A percentile compares a stretch with the other conserved stretches of the same genome.
phyloP scores from a whole-genome alignment of 2,888 invertebrate genomes.

The Horisme vitalbata region DNA sequence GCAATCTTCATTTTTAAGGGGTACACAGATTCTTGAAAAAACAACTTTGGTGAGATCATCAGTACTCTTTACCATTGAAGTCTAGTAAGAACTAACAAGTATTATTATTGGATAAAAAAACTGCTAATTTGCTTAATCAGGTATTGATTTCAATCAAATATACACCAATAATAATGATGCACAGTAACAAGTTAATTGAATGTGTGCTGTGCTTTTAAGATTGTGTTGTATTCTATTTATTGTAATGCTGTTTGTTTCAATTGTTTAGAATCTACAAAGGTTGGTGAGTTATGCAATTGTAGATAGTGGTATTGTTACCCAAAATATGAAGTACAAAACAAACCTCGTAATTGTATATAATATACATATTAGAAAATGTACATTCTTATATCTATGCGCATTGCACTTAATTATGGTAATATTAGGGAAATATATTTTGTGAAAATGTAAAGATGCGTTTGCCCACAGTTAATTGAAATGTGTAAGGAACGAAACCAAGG shows the following conservation, averaged over 20 bases:
- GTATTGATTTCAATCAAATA: slow-evolving; percentile 5
- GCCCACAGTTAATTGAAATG: slow-evolving; percentile 13
- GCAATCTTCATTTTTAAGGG: too few species aligned
- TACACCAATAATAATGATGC: slow-evolving; percentile 1
- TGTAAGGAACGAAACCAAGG: slow-evolving; percentile 12
- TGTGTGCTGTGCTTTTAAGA: slow-evolving; percentile 1
- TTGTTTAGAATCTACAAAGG: slow-evolving; percentile 24
- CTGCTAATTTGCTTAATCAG: slow-evolving; percentile 8
- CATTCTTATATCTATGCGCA: slow-evolving; percentile 34
- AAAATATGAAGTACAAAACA: slow-evolving; percentile 47
- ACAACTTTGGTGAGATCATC: background rate
- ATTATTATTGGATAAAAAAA: background rate
- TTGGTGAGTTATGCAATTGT: slow-evolving; percentile 29
- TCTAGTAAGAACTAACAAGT: background rate
- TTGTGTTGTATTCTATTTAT: slow-evolving; percentile 15
- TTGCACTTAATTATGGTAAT: slow-evolving; percentile 32
- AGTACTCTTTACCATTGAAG: background rate
- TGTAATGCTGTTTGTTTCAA: slow-evolving; percentile 22
- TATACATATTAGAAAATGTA: slow-evolving; percentile 36
- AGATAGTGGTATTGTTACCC: slow-evolving; percentile 35
- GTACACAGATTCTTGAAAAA: too few species aligned
- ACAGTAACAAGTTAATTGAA: background rate
- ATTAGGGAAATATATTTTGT: slow-evolving; percentile 31
- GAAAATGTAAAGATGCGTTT: slow-evolving; percentile 21
- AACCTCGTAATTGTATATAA: slow-evolving; percentile 37